These are phyloP conservation scores for Heliothis subflexa DNA, from an alignment of 1,140 invertebrate species.

Conservation along the genomic window DNA sequence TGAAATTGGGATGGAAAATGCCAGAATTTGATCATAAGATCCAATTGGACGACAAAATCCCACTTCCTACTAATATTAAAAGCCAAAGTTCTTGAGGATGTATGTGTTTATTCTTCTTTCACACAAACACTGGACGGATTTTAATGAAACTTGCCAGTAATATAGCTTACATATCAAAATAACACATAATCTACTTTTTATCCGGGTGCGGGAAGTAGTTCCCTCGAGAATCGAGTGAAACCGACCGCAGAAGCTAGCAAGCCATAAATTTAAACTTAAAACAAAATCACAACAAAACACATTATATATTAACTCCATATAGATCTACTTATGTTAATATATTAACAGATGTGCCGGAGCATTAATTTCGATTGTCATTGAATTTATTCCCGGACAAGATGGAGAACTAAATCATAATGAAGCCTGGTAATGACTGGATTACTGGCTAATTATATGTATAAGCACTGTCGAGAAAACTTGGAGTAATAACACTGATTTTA, in stretches of 20 bases:
- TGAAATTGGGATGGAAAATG: too few relatives aligned
- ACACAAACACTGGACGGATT: too few relatives aligned
- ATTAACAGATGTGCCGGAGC: constrained; percentile 10
- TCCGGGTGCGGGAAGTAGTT: too few relatives aligned
- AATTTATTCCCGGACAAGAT: constrained; percentile 31
- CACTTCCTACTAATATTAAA: too few relatives aligned
- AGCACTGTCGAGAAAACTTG: background rate
- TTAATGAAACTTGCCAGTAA: too few relatives aligned
- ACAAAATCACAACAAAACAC: background rate
- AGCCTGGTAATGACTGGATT: constrained; percentile 16
- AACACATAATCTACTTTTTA: too few relatives aligned
- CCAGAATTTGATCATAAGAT: too few relatives aligned
- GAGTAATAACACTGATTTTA: background rate
- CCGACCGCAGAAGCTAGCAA: background rate
- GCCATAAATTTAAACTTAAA: background rate
- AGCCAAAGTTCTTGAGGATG: too few relatives aligned
- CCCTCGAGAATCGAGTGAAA: too few relatives aligned
- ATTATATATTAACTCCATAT: background rate
- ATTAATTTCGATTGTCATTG: constrained; percentile 42
- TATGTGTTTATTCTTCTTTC: too few relatives aligned
- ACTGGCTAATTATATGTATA: constrained; percentile 29
- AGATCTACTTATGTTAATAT: constrained; percentile 34
- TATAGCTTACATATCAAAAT: too few relatives aligned
- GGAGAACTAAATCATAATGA: constrained; percentile 30
- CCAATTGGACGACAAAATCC: too few relatives aligned